These are phyloP conservation scores for Scophthalmus maximus DNA, from an alignment of 2,113 vertebrate species.

Conservation along the genomic window DNA sequence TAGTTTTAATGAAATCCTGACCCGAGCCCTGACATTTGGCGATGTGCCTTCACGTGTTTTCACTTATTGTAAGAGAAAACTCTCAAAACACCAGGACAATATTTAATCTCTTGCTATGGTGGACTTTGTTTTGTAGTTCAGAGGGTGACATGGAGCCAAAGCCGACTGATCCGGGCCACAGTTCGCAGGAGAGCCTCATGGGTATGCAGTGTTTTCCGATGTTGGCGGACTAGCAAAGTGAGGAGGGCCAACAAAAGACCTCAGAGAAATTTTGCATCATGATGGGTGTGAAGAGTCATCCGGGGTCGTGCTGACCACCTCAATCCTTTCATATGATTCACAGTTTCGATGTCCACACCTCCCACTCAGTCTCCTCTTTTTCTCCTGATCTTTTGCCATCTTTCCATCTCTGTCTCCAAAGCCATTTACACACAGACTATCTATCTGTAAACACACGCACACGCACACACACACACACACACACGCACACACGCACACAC, in stretches of 20 bases:
- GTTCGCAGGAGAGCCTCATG: conserved; percentile 38
- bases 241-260: conserved; percentile 35
- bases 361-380: conserved; percentile 44
- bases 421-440: conserved; percentile 40
- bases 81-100: conserved; percentile 37
- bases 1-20: conserved; percentile 12
- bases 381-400: conserved; percentile 61
- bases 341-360: conserved; percentile 20
- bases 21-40: conserved; percentile 1
- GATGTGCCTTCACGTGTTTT: conserved; percentile 58
- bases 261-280: conserved; percentile 43
- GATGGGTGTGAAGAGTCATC: conserved; percentile 54
- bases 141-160: conserved; percentile 28
- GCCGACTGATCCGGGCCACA: conserved; percentile 34
- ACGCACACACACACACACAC: conserved; percentile 36
- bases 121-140: conserved; percentile 44
- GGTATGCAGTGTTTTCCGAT: conserved; percentile 36
- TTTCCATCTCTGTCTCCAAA: conserved; percentile 52
- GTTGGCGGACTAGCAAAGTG: conserved; percentile 28
- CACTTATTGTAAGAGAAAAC: conserved; percentile 46
- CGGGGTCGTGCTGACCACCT: conserved; percentile 23
- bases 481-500: conserved; percentile 21
- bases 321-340: not conserved
- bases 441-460: conserved; percentile 61
- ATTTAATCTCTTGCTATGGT: conserved; percentile 35